A percentile compares a stretch with the other conserved stretches of the same genome.
Evolutionary conservation across 2,888 invertebrate genomes (phyloP).

Genomic region (Cerastis rubricosa): DNA sequence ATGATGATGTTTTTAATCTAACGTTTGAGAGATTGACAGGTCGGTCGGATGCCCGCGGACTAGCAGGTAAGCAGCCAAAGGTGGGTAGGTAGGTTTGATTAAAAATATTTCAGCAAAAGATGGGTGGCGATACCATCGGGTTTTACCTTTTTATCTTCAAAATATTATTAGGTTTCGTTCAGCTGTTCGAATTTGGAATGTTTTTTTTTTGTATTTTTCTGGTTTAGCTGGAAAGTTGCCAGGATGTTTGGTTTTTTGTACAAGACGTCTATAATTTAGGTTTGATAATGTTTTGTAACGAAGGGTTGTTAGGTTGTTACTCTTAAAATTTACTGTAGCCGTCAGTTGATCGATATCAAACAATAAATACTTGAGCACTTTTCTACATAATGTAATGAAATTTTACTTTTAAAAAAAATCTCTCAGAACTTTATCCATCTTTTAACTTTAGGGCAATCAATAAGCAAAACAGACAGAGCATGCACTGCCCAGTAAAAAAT

Average conservation of each 20-base stretch:
- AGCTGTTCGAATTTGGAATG: conserved; percentile 58
- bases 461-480: background rate
- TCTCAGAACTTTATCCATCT: background rate
- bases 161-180: conserved; percentile 65
- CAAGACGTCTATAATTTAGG: background rate
- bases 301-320: background rate
- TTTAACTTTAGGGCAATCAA: background rate
- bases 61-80: conserved; percentile 84
- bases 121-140: conserved; percentile 76
- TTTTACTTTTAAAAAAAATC: background rate
- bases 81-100: conserved; percentile 79
- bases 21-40: conserved; percentile 90
- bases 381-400: background rate
- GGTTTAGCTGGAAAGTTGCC: conserved; percentile 39
- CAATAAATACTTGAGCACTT: background rate
- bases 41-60: conserved; percentile 84
- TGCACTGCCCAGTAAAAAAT: conserved; percentile 12
- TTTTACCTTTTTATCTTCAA: conserved; percentile 69
- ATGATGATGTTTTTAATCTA: conserved; percentile 90
- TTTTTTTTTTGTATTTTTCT: conserved; percentile 28
- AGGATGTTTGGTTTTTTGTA: conserved; percentile 17
- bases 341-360: background rate
- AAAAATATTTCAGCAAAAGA: conserved; percentile 89
- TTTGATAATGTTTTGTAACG: background rate
- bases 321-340: background rate